Base-by-base conservation (phyloP, 2,797 vertebrate genomes). In the Toxotes lorentzi region DNA sequence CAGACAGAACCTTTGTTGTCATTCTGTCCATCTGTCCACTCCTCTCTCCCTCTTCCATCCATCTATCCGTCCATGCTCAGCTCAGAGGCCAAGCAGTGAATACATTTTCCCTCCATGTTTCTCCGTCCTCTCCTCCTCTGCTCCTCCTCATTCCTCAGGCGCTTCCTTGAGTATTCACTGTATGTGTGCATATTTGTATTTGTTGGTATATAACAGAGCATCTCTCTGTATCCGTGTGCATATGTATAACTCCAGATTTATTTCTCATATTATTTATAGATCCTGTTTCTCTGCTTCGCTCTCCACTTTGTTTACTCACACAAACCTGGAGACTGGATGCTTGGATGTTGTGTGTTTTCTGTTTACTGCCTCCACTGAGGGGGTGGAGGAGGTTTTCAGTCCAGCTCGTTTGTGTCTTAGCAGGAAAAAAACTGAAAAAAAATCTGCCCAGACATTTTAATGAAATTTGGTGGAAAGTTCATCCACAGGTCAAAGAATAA, bases 301-400 rank as follows among this genome's bases (percentile, higher is more conserved):
- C 57, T 61, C 13, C 64, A 14, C 45, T 62, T 65, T 73, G 62
- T 75, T 72, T 38, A 35, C 48, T 65, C 16, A 34, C 70, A 60
- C 23, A 70, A 70, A 66, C 48, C 62, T 82, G 53, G 21, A 63
- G 62, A 70, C 38, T 6, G 0, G 2, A 64, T 0, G 12, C 72
- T 82, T 79, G 79, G 76, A 82, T 79, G 79, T 32, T 17, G 50
- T 68, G 21, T 47, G 63, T 62, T 10, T 23, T 63, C 32, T 48
- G 48, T 78, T 32, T 38, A 60, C 57, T 73, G 38, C 41, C 48
- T 71, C 30, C 51, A 10, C 23, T 5, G 0, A 10, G 56, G 27
- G 27, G 21, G 48, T 1, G 58, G 12, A 14, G 1, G 17, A 30
- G 13, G 30, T 13, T 47, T 50, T 64, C 38, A 12, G n/a, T 7